Percentiles rank a stretch among this genome's conserved stretches.
These are phyloP conservation scores for Theristicus caerulescens DNA, from an alignment of 2,113 vertebrate species.

Conservation along the genomic window DNA sequence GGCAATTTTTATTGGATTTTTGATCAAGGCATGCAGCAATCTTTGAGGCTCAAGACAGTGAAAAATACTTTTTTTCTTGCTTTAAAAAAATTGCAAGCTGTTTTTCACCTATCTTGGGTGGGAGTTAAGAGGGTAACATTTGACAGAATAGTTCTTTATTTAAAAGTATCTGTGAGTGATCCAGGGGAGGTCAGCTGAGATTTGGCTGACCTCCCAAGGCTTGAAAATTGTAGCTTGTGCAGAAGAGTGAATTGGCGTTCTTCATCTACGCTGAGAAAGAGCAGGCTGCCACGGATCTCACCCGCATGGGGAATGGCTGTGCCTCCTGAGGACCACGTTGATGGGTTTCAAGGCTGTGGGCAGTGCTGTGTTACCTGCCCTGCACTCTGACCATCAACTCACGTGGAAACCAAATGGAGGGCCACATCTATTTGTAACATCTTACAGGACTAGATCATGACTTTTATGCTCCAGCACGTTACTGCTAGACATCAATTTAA, in stretches of 20 bases:
- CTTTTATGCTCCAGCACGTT: fast-evolving
- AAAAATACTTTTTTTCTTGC: background rate
- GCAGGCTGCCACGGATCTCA: background rate
- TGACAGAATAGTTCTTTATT: background rate
- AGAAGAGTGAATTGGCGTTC: background rate
- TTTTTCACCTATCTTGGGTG: background rate
- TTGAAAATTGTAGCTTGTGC: background rate
- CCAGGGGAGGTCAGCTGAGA: background rate
- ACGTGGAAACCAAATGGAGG: background rate
- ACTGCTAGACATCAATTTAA: background rate
- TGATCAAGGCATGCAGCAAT: background rate
- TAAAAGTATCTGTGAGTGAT: background rate
- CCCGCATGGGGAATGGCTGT: fast-evolving
- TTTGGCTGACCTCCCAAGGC: background rate
- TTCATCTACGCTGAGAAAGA: background rate
- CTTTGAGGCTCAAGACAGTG: background rate
- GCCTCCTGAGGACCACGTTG: fast-evolving
- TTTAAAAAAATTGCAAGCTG: background rate
- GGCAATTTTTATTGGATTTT: background rate
- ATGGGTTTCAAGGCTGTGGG: background rate
- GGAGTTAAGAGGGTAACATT: background rate
- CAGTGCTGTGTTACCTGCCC: background rate
- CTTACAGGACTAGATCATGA: background rate
- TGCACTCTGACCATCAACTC: fast-evolving
- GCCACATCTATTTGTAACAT: background rate